phyloP scores from a whole-genome alignment of 1,140 invertebrate species.

The Hycleus phaleratus region DNA sequence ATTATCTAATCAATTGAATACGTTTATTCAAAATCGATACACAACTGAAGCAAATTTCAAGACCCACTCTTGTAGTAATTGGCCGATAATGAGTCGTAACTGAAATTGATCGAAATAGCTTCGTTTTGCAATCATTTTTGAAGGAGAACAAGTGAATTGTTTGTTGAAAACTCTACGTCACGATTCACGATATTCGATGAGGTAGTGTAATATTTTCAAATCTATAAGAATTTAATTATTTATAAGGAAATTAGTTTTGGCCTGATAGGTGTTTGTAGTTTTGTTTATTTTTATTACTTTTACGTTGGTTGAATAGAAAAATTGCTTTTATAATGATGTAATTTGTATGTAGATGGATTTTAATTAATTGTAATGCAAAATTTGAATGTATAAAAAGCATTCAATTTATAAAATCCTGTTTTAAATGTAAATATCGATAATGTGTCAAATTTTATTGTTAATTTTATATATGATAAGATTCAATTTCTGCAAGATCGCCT shows the following conservation, averaged over 20 bases:
- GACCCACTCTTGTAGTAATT: too few species aligned
- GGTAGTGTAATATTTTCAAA: too few species aligned
- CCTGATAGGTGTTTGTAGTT: neutral
- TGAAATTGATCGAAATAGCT: too few species aligned
- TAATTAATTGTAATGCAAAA: slow-evolving; percentile 1
- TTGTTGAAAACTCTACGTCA: too few species aligned
- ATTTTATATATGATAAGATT: slow-evolving; percentile 3
- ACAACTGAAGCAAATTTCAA: neutral
- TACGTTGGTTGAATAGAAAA: slow-evolving; percentile 3
- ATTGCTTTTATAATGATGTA: slow-evolving; percentile 9
- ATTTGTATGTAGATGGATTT: slow-evolving; percentile 13
- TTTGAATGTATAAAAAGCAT: slow-evolving; percentile 1
- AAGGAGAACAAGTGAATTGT: too few species aligned
- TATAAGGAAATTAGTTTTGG: neutral
- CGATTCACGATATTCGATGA: too few species aligned
- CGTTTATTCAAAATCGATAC: slow-evolving; percentile 1
- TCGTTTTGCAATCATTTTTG: too few species aligned
- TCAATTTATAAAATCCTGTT: neutral
- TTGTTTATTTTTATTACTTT: neutral
- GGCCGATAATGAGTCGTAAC: too few species aligned
- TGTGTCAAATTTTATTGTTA: slow-evolving; percentile 1
- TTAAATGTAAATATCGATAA: slow-evolving; percentile 2
- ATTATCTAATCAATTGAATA: slow-evolving; percentile 6
- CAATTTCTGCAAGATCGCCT: neutral
- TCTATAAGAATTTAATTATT: neutral